These are phyloP conservation scores for Porites lutea DNA, from an alignment of 64 coral and sea anemone species.

Conservation along the genomic window DNA sequence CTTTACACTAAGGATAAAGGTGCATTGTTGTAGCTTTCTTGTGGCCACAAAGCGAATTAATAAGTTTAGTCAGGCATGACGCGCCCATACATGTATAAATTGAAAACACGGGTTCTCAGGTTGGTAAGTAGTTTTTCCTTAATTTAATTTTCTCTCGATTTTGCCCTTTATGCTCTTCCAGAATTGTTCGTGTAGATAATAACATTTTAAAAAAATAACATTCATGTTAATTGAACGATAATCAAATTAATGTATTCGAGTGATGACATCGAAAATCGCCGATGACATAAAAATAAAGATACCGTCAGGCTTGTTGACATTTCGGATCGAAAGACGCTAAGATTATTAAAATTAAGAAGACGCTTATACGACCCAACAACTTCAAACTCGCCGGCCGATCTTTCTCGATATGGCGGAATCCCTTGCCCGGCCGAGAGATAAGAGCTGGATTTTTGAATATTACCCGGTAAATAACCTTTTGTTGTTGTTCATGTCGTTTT, in stretches of 20 bases:
- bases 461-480: constrained; percentile 85
- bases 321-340: background rate
- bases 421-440: constrained; percentile 78
- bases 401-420: constrained; percentile 44
- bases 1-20: too few species aligned
- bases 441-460: constrained; percentile 97
- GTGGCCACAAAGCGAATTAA: too few species aligned
- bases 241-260: background rate
- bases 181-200: too few species aligned
- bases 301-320: constrained; percentile 32
- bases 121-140: too few species aligned
- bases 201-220: too few species aligned
- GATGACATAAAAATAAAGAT: constrained; percentile 43
- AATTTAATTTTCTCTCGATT: too few species aligned
- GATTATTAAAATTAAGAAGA: background rate
- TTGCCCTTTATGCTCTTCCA: too few species aligned
- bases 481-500: constrained; percentile 1
- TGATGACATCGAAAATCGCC: background rate
- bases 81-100: too few species aligned
- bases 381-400: background rate
- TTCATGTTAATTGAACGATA: too few species aligned
- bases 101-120: too few species aligned
- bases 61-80: too few species aligned
- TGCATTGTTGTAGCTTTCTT: too few species aligned
- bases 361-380: background rate